A percentile compares a stretch with the other conserved stretches of the same genome.
These are phyloP conservation scores for Hydropsyche betteni DNA, from an alignment of 2,888 invertebrate genomes.

Conservation along the genomic window DNA sequence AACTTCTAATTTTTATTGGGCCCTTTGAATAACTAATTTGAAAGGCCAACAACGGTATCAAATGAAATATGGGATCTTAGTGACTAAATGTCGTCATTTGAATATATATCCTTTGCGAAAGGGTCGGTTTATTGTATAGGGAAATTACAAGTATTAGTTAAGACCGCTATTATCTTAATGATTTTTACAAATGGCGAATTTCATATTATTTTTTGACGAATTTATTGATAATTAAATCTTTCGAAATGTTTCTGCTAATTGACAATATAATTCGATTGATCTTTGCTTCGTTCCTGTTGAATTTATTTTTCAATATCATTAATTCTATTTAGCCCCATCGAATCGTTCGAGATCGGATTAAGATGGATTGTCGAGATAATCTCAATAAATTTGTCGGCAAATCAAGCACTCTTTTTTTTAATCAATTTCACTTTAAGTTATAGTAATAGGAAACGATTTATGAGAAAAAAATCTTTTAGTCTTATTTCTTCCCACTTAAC, in stretches of 20 bases:
- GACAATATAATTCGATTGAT: background rate
- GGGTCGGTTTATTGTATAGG: background rate
- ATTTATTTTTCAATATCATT: background rate
- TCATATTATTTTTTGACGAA: background rate
- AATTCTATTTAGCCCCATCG: background rate
- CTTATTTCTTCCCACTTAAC: background rate
- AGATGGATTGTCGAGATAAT: background rate
- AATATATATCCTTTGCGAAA: background rate
- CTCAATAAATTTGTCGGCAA: background rate
- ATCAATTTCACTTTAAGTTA: slow-evolving; percentile 4
- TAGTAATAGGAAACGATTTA: background rate
- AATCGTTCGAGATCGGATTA: slow-evolving; percentile 1
- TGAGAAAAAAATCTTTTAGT: background rate
- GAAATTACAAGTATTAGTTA: slow-evolving; percentile 9
- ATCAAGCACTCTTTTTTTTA: background rate
- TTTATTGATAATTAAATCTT: background rate
- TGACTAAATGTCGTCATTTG: slow-evolving; percentile 7
- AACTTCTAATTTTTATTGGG: slow-evolving; percentile 29
- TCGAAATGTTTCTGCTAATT: background rate
- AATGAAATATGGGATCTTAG: slow-evolving; percentile 22
- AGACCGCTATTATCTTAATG: slow-evolving; percentile 4
- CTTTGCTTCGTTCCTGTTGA: background rate
- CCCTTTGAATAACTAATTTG: slow-evolving; percentile 19
- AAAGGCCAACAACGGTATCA: background rate
- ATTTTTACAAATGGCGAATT: too few species aligned